Conservation (phyloP, 2,888 invertebrate species). For the Parapristionchus giblindavisi region DNA sequence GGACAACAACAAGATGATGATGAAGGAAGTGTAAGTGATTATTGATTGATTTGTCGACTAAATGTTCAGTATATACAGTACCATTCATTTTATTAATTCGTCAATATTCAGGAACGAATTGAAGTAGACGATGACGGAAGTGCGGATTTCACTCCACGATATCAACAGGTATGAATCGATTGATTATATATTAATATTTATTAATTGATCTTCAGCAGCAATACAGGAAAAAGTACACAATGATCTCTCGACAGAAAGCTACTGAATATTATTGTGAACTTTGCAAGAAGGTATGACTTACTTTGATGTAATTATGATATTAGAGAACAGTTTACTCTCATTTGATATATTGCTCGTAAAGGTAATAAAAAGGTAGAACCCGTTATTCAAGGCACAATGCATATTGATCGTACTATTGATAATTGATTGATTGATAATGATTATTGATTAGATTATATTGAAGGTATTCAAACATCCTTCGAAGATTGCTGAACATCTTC, state of each 20-base stretch:
- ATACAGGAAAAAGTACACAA: constrained; percentile 44
- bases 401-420: too few relatives aligned
- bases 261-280: constrained; percentile 43
- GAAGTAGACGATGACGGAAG: constrained; percentile 15
- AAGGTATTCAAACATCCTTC: constrained; percentile 52
- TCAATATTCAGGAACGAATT: background rate
- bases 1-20: background rate
- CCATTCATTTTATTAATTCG: background rate
- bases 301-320: background rate
- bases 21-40: background rate
- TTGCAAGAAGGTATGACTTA: constrained; percentile 47
- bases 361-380: background rate
- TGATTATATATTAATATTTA: background rate
- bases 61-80: background rate
- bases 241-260: constrained; percentile 46
- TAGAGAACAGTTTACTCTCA: background rate
- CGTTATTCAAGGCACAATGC: too few relatives aligned
- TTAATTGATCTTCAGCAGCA: constrained; percentile 8
- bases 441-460: background rate
- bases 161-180: constrained; percentile 1
- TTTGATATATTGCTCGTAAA: background rate
- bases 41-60: background rate
- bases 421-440: background rate
- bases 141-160: background rate
- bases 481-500: constrained; percentile 54